Percentiles rank a stretch among this genome's conserved stretches.
phyloP scores from a whole-genome alignment of 2,888 invertebrate genomes.

The Meta bourneti region DNA sequence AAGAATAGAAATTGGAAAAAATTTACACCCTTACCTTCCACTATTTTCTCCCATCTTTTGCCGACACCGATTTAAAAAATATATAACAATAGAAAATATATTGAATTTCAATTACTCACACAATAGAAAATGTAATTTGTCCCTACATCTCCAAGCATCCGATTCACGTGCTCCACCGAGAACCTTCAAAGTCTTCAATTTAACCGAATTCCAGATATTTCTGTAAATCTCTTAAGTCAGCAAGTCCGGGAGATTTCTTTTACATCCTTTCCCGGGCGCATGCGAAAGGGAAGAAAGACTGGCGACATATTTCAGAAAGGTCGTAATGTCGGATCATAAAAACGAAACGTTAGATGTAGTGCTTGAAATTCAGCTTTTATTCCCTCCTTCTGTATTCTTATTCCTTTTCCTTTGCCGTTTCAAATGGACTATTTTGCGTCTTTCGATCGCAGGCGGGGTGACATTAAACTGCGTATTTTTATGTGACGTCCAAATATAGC shows the following conservation, averaged over 20 bases:
- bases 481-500: neutral
- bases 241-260: neutral
- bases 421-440: conserved; percentile 22
- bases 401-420: conserved; percentile 8
- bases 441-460: neutral
- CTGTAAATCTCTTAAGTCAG: neutral
- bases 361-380: conserved; percentile 25
- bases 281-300: neutral
- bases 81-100: neutral
- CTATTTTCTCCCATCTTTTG: too few relatives aligned
- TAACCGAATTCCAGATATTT: neutral
- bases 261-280: neutral
- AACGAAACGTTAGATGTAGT: conserved; percentile 32
- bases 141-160: neutral
- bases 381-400: neutral
- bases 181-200: neutral
- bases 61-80: neutral
- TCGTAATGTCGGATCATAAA: conserved; percentile 21
- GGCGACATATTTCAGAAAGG: conserved; percentile 5
- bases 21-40: too few relatives aligned
- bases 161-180: neutral
- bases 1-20: too few relatives aligned
- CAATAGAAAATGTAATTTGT: neutral
- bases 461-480: conserved; percentile 15
- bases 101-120: neutral